Base-by-base conservation (phyloP, 2,797 vertebrate genomes). In the Botia almorhae region DNA sequence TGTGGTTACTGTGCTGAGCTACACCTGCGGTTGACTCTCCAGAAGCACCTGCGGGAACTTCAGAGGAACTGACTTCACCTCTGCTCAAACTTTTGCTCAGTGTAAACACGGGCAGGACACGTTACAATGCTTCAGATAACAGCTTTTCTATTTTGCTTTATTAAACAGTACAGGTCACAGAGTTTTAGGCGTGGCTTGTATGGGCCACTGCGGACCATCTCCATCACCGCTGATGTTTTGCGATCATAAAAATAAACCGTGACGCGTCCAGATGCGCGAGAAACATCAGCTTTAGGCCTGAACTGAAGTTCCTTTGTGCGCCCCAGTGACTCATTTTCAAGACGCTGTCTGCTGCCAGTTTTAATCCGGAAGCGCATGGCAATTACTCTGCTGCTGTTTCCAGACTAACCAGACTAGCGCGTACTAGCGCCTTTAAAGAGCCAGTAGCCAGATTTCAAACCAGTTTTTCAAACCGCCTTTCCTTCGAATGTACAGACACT, bases 301-400 rank as follows among this genome's bases (percentile, higher is more conserved):
- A 91, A 88, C 91, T 94, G 85, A 94, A 89, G 91, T 93, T 94
- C 97, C 97, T 98, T 98, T 98, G 96, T 98, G 96, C 95, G 93
- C 94, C 92, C 91, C 89, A 94, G 94, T 98, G 97, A 99, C 94
- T 98, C 96, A 98, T 97, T 97, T 96, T 97, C 96, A 96, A 98
- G 96, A 97, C 95, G 96, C 95, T 97, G 96, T 97, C 96, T 95
- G 95, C 96, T 98, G 97, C 97, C 97, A 98, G 96, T 96, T 96
- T 96, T 95, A 95, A 96, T 96, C 96, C 96, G 97, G 97, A 98
- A 99, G 96, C 95, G 94, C 95, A 96, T 94, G 96, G 96, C 96
- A 98, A 97, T 98, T 98, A 98, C 95, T 97, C 96, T 96, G 95
- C 95, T 91, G 78, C 83, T 85, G 94, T 93, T 95, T 97, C 96